These are phyloP conservation scores for Labeo calbasu DNA, from an alignment of 2,797 vertebrate genomes.

Conservation along the genomic window DNA sequence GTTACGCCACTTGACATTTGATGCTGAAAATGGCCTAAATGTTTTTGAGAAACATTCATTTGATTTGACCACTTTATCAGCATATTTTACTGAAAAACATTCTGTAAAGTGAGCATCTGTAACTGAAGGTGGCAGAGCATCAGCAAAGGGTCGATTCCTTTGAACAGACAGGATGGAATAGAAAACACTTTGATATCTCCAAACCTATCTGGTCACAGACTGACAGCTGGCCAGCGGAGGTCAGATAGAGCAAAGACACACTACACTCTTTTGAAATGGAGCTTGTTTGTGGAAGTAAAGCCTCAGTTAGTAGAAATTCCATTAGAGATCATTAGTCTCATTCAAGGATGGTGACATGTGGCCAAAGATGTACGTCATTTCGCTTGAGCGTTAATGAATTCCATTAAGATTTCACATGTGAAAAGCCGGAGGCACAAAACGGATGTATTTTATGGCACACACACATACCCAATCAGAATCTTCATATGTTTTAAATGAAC, in stretches of 20 bases:
- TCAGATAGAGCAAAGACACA: constrained; percentile 3
- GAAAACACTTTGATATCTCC: background rate
- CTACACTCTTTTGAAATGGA: background rate
- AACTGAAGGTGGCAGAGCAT: background rate
- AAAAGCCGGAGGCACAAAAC: constrained; percentile 35
- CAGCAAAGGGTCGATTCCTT: background rate
- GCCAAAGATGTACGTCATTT: constrained; percentile 21
- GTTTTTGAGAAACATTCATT: too few relatives aligned
- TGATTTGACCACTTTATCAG: background rate
- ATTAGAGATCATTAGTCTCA: constrained; percentile 30
- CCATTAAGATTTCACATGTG: constrained; percentile 42
- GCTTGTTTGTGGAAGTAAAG: background rate
- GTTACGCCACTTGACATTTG: too few relatives aligned
- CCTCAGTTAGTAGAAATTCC: constrained; percentile 5
- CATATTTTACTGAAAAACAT: background rate
- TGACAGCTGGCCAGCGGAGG: background rate
- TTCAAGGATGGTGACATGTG: constrained; percentile 20
- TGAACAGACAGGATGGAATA: background rate
- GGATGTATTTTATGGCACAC: constrained; percentile 15
- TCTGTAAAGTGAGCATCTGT: background rate
- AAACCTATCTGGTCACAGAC: background rate
- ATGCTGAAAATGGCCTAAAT: too few relatives aligned
- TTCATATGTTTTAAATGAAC: constrained; percentile 10
- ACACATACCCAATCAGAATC: background rate
- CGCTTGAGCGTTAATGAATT: constrained; percentile 46